These are phyloP conservation scores for Sphaerophoria taeniata DNA, from an alignment of 2,888 invertebrate species.

Conservation along the genomic window DNA sequence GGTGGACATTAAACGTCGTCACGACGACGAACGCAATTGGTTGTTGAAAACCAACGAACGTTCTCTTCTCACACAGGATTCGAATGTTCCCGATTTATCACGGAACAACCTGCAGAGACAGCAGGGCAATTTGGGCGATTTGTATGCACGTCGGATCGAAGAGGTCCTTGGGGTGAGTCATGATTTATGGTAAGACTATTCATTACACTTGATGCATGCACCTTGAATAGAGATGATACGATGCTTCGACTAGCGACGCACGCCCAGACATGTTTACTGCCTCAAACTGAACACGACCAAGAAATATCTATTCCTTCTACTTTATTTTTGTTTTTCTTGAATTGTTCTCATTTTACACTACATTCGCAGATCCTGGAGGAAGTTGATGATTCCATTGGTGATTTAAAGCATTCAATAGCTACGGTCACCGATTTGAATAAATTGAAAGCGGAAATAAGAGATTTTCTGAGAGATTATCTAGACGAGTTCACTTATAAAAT, in stretches of 20 bases:
- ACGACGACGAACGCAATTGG: slow-evolving; percentile 81
- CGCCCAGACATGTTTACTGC: not conserved
- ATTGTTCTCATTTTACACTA: too few relatives aligned
- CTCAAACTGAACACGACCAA: not conserved
- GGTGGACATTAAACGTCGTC: slow-evolving; percentile 77
- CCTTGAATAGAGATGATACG: too few relatives aligned
- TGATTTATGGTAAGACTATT: slow-evolving; percentile 34
- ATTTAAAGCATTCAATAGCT: slow-evolving; percentile 76
- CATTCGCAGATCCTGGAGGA: slow-evolving; percentile 82
- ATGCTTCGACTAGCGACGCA: not conserved
- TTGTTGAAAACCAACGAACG: slow-evolving; percentile 81
- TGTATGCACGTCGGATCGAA: slow-evolving; percentile 80
- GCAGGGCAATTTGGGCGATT: slow-evolving; percentile 81
- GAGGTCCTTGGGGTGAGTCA: slow-evolving; percentile 81
- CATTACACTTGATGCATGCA: slow-evolving; percentile 14
- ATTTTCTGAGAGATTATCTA: slow-evolving; percentile 79
- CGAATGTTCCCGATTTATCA: slow-evolving; percentile 79
- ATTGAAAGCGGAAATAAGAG: slow-evolving; percentile 81
- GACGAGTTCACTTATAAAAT: slow-evolving; percentile 82
- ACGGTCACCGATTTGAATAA: slow-evolving; percentile 78
- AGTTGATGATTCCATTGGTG: slow-evolving; percentile 79
- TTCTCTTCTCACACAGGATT: slow-evolving; percentile 81
- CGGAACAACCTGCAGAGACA: slow-evolving; percentile 78
- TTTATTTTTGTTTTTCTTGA: not conserved
- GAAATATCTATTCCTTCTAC: not conserved